Evolutionary conservation across 2,113 vertebrate species (phyloP).

Genomic region (Alaudala cheleensis): DNA sequence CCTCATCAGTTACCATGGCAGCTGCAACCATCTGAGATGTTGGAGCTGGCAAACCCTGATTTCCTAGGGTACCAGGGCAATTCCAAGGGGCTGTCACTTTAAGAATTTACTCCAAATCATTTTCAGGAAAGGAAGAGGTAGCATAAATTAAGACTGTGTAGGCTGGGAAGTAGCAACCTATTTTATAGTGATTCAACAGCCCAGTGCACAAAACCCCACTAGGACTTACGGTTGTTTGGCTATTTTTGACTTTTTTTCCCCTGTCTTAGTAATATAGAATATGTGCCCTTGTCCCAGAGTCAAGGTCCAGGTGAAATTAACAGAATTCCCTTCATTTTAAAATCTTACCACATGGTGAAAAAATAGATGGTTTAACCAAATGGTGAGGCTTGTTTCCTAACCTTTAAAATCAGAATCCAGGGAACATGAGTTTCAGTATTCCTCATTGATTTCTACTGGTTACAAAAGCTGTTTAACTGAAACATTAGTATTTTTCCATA

Average conservation of each 20-base stretch:
- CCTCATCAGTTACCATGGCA: constrained; percentile 42
- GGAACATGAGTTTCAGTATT: not conserved
- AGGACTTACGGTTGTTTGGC: not conserved
- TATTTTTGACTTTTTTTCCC: not conserved
- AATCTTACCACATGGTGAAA: not conserved
- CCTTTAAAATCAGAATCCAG: not conserved
- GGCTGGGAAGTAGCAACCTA: not conserved
- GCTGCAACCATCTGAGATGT: constrained; percentile 11
- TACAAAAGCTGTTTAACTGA: not conserved
- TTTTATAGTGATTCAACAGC: not conserved
- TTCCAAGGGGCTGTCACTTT: not conserved
- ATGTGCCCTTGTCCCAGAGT: not conserved
- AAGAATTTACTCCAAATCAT: not conserved
- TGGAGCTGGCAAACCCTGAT: not conserved
- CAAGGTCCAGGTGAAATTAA: not conserved
- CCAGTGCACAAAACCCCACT: not conserved
- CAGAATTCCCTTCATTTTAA: not conserved
- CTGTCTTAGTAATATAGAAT: not conserved
- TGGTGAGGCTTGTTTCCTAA: not conserved
- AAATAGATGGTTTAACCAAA: not conserved
- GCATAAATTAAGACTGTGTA: constrained; percentile 10
- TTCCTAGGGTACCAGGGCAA: constrained; percentile 14
- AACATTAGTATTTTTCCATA: not conserved
- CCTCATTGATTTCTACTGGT: not conserved
- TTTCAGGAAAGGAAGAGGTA: not conserved